Evolutionary conservation across 2,888 invertebrate species (phyloP).

Genomic region (Eustalomyia histrio): DNA sequence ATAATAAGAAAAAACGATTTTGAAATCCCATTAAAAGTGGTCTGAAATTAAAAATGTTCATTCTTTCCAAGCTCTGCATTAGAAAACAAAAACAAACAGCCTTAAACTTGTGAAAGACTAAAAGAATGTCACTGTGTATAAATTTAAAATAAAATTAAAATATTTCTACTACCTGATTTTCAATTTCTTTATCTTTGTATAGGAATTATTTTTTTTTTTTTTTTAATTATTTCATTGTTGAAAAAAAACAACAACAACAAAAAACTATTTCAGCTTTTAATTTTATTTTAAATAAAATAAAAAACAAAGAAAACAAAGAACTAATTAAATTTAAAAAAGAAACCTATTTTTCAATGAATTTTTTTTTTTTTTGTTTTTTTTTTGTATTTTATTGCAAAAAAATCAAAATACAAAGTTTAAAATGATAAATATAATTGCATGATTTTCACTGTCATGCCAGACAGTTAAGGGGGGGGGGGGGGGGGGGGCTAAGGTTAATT

Average conservation of each 20-base stretch:
- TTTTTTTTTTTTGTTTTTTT: constrained; percentile 8
- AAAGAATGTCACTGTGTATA: constrained; percentile 25
- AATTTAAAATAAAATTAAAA: constrained; percentile 21
- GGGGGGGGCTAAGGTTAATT: no score
- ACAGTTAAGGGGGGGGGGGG: no score
- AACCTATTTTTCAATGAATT: constrained; percentile 25
- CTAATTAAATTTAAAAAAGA: background rate
- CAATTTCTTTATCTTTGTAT: constrained; percentile 42
- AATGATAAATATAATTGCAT: constrained; percentile 1
- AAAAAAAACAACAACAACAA: background rate
- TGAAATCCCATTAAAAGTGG: no score
- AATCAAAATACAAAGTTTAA: constrained; percentile 4
- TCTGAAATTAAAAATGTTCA: background rate
- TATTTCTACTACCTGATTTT: constrained; percentile 48
- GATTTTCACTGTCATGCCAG: constrained; percentile 4
- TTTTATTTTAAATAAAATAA: constrained; percentile 21
- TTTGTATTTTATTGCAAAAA: background rate
- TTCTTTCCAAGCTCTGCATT: background rate
- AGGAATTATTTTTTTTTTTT: constrained; percentile 41
- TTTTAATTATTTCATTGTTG: constrained; percentile 36
- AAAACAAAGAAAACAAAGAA: constrained; percentile 1
- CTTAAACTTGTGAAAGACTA: constrained; percentile 51
- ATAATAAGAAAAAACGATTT: no score
- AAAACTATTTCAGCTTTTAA: background rate
- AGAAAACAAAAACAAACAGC: constrained; percentile 31